Base-by-base conservation (phyloP, 2,888 invertebrate genomes). In the Blastobasis adustella region DNA sequence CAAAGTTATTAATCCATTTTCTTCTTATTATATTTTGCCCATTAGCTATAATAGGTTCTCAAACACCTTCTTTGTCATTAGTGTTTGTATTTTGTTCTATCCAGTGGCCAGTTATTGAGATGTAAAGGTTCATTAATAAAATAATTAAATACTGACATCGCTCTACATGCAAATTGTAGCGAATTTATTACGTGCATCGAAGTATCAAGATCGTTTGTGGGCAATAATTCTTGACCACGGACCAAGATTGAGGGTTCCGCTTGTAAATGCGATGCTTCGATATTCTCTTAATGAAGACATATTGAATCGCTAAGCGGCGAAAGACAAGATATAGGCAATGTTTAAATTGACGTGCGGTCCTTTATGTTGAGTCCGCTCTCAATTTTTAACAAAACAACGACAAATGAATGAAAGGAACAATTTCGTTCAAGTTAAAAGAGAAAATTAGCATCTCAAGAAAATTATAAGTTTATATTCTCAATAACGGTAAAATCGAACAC, bases 231-330 rank as follows among this genome's bases (percentile, higher is more conserved):
- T 71, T 75, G 75, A 67, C 69, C 82, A 76, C 76, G 78, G 75
- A 85, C 76, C 85, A 84, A 84, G 86, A 86, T 83, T 69, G 77
- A 79, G 72, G 71, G 81, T 79, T 82, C 82, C 79, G 76, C 69
- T 79, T 76, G 74, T 75, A 74, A 79, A 82, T 79, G 73, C 78
- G 79, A 78, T 79, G 79, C 79, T 79, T 78, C 79, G 82, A 83
- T 82, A 79, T 81, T 79, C 82, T 65, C 80, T 83, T 88, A 88
- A 88, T 88, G 87, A 88, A 88, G 87, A 87, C 87, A 87, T 88
- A 88, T 88, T 87, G 87, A 86, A 84, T 83, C 82, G 83, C 81
- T 74, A 79, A 83, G 75, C 82, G 79, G 78, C 78, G 67, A 75
- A 73, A 70, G 82, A 79, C 81, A 81, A 80, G 73, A 79, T 81